phyloP scores from a whole-genome alignment of 2,113 vertebrate genomes.

The Trogon surrucura region DNA sequence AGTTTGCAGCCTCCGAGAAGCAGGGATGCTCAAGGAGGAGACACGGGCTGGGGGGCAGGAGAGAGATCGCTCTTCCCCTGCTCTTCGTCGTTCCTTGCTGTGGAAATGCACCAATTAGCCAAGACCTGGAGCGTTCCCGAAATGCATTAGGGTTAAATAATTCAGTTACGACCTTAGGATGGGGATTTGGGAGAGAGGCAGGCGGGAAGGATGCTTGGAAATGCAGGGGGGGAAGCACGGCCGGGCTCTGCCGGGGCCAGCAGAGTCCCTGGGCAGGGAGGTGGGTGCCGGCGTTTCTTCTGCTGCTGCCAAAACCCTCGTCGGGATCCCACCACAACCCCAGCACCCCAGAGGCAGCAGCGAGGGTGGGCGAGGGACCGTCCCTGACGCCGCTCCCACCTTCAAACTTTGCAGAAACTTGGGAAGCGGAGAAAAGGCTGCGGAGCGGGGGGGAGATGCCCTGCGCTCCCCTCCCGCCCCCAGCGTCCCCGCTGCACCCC shows the following conservation, averaged over 20 bases:
- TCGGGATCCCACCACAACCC: neutral
- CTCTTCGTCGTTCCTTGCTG: neutral
- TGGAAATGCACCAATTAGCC: neutral
- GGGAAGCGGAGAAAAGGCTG: neutral
- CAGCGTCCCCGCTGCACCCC: neutral
- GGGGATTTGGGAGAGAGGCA: neutral
- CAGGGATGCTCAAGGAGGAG: too few species aligned
- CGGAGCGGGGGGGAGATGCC: fast-evolving
- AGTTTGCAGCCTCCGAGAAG: fast-evolving
- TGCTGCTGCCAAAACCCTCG: neutral
- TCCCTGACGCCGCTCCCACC: fast-evolving
- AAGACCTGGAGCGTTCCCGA: neutral
- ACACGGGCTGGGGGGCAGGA: neutral
- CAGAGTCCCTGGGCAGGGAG: neutral
- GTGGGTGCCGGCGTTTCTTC: too few species aligned
- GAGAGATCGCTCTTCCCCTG: neutral
- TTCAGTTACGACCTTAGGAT: neutral
- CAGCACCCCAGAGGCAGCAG: neutral
- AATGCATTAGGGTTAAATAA: neutral
- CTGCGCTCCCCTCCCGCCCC: fast-evolving
- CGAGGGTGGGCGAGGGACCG: neutral
- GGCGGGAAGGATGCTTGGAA: neutral
- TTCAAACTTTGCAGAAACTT: neutral
- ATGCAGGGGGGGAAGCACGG: neutral
- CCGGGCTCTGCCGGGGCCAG: neutral